phyloP scores from a whole-genome alignment of 2,888 invertebrate species.

The Noctua janthina region DNA sequence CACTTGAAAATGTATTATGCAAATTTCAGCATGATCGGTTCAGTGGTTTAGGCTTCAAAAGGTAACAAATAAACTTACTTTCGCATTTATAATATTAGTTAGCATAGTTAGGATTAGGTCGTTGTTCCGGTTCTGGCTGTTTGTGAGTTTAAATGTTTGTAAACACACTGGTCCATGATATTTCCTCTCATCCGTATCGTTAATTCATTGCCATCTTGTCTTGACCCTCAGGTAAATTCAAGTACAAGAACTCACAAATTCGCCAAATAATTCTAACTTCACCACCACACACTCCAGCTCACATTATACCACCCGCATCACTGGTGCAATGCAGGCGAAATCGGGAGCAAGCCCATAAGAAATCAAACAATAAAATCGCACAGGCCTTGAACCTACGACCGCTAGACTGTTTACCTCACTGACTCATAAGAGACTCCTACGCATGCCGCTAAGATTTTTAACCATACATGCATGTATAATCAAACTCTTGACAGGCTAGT shows the following conservation, averaged over 20 bases:
- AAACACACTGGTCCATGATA: too few species aligned
- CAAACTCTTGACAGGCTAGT: slow-evolving; percentile 25
- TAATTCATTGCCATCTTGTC: background rate
- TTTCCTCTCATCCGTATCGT: too few species aligned
- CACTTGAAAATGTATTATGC: too few species aligned
- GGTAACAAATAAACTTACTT: too few species aligned
- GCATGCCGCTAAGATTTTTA: slow-evolving; percentile 44
- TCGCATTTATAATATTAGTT: too few species aligned
- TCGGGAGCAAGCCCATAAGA: slow-evolving; percentile 21
- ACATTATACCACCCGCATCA: slow-evolving; percentile 17
- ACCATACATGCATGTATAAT: slow-evolving; percentile 35
- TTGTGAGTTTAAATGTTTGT: too few species aligned
- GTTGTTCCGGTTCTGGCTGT: too few species aligned
- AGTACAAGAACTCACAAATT: background rate
- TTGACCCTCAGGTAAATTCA: background rate
- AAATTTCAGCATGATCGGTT: too few species aligned
- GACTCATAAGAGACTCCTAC: slow-evolving; percentile 64
- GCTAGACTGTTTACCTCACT: slow-evolving; percentile 68
- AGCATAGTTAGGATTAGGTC: too few species aligned
- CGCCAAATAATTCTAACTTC: background rate
- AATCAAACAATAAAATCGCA: slow-evolving; percentile 40
- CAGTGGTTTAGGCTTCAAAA: too few species aligned
- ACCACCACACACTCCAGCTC: background rate
- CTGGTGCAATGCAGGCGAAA: slow-evolving; percentile 64
- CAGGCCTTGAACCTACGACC: slow-evolving; percentile 74